Evolutionary conservation across 1,140 invertebrate species (phyloP).

Genomic region (Bombus picipes): DNA sequence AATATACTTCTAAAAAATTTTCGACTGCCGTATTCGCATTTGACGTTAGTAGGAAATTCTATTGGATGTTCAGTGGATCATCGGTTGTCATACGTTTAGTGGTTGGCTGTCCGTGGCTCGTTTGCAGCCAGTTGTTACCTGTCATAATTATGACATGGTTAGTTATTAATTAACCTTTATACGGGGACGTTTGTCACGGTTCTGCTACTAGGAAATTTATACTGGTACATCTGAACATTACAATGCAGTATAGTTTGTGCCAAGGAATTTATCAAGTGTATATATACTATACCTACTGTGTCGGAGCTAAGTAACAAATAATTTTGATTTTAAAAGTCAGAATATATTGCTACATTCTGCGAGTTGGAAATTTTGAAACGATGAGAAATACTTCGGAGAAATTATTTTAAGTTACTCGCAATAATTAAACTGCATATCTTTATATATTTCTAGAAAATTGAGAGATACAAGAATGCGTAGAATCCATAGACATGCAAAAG

Average conservation of each 20-base stretch:
- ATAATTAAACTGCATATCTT: too few relatives aligned
- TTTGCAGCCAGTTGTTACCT: slow-evolving; percentile 4
- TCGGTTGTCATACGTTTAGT: slow-evolving; percentile 1
- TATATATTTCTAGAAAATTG: too few relatives aligned
- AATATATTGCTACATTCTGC: neutral
- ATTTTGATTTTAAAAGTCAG: neutral
- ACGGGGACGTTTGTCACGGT: neutral
- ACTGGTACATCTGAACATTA: slow-evolving; percentile 1
- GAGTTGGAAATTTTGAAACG: neutral
- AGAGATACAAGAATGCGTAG: too few relatives aligned
- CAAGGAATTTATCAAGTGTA: neutral
- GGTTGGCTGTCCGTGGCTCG: neutral
- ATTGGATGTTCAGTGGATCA: neutral
- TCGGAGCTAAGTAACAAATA: neutral
- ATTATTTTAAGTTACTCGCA: neutral
- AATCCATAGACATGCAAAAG: too few relatives aligned
- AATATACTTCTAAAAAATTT: neutral
- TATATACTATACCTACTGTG: neutral
- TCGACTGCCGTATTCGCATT: neutral
- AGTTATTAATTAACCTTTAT: slow-evolving; percentile 49
- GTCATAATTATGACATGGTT: slow-evolving; percentile 42
- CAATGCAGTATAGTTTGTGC: neutral
- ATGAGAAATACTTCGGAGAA: neutral
- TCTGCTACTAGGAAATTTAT: neutral
- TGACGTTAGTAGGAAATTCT: neutral